Evolutionary conservation across 2,888 invertebrate species (phyloP).

Genomic region (Mayetiola destructor): DNA sequence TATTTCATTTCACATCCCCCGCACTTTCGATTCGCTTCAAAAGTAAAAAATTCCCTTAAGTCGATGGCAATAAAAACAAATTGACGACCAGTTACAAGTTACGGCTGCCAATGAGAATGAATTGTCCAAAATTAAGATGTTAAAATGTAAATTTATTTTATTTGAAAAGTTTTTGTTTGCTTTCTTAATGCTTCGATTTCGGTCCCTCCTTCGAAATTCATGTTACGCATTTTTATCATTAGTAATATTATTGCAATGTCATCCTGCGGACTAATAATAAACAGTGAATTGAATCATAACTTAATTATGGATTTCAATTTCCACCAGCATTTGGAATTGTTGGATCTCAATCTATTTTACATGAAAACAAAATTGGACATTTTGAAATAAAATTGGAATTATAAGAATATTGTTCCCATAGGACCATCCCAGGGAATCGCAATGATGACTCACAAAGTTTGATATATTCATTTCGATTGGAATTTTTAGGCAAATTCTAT

Average conservation of each 20-base stretch:
- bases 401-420: no score
- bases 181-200: no score
- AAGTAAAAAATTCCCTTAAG: no score
- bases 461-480: no score
- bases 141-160: constrained; percentile 8
- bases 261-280: background rate
- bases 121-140: constrained; percentile 13
- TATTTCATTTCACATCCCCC: background rate
- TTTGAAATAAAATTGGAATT: no score
- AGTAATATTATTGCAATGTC: background rate
- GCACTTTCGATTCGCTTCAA: background rate
- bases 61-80: constrained; percentile 12
- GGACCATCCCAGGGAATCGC: no score
- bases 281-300: background rate
- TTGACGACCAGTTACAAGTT: background rate
- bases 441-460: no score
- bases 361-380: no score
- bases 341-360: no score
- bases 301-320: constrained; percentile 8
- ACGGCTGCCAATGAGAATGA: background rate
- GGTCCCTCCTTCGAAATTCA: no score
- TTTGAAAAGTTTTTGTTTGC: constrained; percentile 8
- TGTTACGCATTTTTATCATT: background rate
- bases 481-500: no score
- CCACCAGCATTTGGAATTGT: constrained; percentile 2